Evolutionary conservation across 2,797 vertebrate genomes (phyloP), one percentile per base, ranked within the genome.

Genomic region (Acanthornis magna): DNA sequence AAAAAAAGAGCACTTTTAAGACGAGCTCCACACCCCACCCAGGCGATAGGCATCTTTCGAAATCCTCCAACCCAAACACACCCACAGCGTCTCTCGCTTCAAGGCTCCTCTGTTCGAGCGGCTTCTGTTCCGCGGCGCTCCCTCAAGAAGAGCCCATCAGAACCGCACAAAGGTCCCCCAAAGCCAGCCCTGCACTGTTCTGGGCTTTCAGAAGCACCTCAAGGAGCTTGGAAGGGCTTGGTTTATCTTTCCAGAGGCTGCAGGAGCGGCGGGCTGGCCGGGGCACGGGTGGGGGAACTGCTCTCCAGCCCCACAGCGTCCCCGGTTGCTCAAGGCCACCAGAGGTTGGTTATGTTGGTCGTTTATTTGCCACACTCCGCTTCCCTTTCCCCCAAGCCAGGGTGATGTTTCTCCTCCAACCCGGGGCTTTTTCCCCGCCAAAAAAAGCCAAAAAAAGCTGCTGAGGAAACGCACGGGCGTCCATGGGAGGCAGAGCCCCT

Each of bases 31-130:
- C 85, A 96, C 97, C 94, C 97, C 97, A 96, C 98, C 97, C 97
- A 97, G 80, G 95, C 92, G 89, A 98, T 96, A 97, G 95, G 97
- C 97, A 97, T 97, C 97, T 97, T 95, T 96, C 93, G 84, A 97
- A 97, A 96, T 97, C 96, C 94, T 97, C 93, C 94, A 92, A 96
- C 72, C 84, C 94, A 92, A 89, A 91, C 95, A 96, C 92, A 91
- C 94, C 95, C 81, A 87, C 93, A 83, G 79, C 1, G 84, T 77
- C 91, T 96, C 71, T 88, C 82, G 48, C 87, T 93, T 78, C 82
- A 91, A 81, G 83, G 61, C 91, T 55, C 54, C 54, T 91, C 95
- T 92, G 91, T 94, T 96, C 29, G 79, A 96, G 95, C 95, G 71
- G 94, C 89, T 82, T 13, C 89, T 47, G 71, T 58, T 57, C 78